Conservation (phyloP, 2,888 invertebrate species). For the Lepidocyrtoides sp. region DNA sequence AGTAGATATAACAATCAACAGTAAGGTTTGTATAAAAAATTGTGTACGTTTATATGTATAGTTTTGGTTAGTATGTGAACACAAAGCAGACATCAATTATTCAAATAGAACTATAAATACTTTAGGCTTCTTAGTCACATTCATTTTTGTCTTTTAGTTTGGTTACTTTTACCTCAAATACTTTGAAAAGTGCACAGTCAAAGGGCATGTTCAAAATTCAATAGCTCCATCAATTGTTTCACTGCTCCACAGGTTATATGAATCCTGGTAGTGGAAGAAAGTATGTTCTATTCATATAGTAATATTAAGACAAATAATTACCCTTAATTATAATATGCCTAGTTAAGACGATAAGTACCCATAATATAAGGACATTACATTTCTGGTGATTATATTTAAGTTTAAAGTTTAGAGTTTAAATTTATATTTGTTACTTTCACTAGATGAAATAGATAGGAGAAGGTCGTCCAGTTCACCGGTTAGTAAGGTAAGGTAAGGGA, state of each 20-base stretch:
- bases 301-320: neutral
- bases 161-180: neutral
- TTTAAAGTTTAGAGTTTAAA: no score
- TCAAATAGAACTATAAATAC: neutral
- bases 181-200: slow-evolving; percentile 72
- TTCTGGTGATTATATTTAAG: no score
- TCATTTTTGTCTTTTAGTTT: slow-evolving; percentile 61
- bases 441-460: no score
- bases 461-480: no score
- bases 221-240: slow-evolving; percentile 35
- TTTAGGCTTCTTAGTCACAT: slow-evolving; percentile 37
- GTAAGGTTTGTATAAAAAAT: neutral
- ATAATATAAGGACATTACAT: no score
- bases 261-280: neutral
- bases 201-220: slow-evolving; percentile 63
- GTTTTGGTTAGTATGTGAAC: neutral
- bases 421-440: no score
- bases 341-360: neutral
- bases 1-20: no score
- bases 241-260: neutral
- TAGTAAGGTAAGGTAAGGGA: no score
- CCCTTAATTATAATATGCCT: no score
- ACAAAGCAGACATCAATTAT: neutral
- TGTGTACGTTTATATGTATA: neutral
- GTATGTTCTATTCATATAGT: neutral